Evolutionary conservation across 1,140 invertebrate genomes (phyloP).

Genomic region (Ips typographus): DNA sequence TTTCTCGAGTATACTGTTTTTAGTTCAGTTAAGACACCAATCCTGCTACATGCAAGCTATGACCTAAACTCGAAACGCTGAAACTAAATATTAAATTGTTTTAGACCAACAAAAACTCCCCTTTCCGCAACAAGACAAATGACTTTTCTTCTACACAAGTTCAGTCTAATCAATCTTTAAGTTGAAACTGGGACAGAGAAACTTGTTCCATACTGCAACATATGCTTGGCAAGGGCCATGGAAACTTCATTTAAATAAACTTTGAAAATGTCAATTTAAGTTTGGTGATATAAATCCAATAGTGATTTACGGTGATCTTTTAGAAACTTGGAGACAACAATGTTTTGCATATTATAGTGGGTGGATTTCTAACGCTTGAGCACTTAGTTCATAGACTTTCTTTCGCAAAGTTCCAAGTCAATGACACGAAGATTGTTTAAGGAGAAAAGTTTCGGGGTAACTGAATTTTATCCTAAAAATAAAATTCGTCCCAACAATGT

Average conservation of each 20-base stretch:
- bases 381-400: not conserved
- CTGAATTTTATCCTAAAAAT: not conserved
- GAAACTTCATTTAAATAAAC: not conserved
- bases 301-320: not conserved
- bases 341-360: not conserved
- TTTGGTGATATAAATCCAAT: not conserved
- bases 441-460: not conserved
- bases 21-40: too few species aligned
- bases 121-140: not conserved
- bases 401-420: not conserved
- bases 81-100: too few species aligned
- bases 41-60: not conserved
- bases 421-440: not conserved
- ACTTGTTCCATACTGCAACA: not conserved
- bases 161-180: not conserved
- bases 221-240: not conserved
- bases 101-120: too few species aligned
- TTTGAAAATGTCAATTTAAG: not conserved
- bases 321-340: not conserved
- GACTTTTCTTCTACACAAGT: not conserved
- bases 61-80: not conserved
- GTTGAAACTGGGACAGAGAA: not conserved
- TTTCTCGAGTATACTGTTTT: too few species aligned
- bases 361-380: not conserved
- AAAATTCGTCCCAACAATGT: not conserved